Evolutionary conservation across 1,140 invertebrate species (phyloP).

Genomic region (Nasonia giraulti): DNA sequence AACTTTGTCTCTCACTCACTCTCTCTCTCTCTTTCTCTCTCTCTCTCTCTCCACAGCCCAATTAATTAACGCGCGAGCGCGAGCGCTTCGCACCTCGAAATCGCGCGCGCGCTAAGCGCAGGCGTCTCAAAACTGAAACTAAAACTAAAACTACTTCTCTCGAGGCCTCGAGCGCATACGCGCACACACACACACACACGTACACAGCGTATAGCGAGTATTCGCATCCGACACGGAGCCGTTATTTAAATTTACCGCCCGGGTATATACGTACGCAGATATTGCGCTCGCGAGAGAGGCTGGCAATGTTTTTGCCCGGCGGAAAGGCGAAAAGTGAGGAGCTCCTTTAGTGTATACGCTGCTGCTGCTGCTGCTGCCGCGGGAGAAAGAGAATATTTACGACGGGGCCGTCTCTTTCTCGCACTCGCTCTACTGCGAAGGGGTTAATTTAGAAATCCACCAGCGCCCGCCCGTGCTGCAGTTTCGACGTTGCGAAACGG

Average conservation of each 20-base stretch:
- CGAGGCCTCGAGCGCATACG: neutral
- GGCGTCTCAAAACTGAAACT: slow-evolving; percentile 11
- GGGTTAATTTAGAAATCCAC: slow-evolving; percentile 49
- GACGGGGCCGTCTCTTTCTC: slow-evolving; percentile 15
- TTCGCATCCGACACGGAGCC: slow-evolving; percentile 25
- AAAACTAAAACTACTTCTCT: slow-evolving; percentile 24
- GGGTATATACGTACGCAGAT: neutral
- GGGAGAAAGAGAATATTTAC: slow-evolving; percentile 42
- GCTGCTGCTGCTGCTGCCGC: neutral
- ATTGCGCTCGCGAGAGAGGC: neutral
- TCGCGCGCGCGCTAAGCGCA: no score
- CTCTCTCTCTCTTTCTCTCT: no score
- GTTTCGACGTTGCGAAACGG: slow-evolving; percentile 25
- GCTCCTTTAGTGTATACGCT: neutral
- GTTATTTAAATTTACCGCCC: slow-evolving; percentile 50
- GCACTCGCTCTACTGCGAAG: slow-evolving; percentile 23
- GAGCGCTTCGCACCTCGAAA: slow-evolving; percentile 17
- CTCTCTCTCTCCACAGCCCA: neutral
- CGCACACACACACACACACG: no score
- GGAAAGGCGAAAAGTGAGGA: slow-evolving; percentile 21
- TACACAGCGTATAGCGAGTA: neutral
- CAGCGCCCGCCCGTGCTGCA: neutral
- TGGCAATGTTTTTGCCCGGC: slow-evolving; percentile 8
- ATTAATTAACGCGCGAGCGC: slow-evolving; percentile 32
- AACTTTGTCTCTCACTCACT: slow-evolving; percentile 8